These are phyloP conservation scores for Amyelois transitella DNA, from an alignment of 1,140 invertebrate genomes.

Conservation along the genomic window DNA sequence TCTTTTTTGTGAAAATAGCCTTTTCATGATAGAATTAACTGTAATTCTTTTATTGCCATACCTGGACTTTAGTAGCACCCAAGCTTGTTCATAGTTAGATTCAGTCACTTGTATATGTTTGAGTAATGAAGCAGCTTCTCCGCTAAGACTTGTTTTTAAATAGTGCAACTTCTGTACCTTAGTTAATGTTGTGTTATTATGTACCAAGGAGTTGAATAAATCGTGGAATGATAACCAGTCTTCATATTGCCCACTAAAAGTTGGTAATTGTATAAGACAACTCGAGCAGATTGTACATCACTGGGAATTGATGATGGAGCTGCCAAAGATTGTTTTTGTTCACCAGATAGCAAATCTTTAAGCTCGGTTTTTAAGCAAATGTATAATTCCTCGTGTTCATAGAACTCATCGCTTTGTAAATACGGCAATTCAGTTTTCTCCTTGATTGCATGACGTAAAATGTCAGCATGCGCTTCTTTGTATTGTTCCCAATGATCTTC, in stretches of 20 bases:
- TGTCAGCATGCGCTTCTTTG: too few relatives aligned
- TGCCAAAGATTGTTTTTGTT: too few relatives aligned
- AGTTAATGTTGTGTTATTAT: constrained; percentile 5
- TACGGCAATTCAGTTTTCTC: too few relatives aligned
- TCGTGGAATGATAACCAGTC: constrained; percentile 8
- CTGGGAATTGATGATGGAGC: too few relatives aligned
- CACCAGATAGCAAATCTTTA: too few relatives aligned
- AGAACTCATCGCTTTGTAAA: too few relatives aligned
- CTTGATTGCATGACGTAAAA: too few relatives aligned
- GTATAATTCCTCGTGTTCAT: too few relatives aligned
- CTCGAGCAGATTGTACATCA: too few relatives aligned
- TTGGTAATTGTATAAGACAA: too few relatives aligned
- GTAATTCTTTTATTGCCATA: constrained; percentile 11
- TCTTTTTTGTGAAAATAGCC: background rate
- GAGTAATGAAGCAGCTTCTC: background rate
- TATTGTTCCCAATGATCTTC: too few relatives aligned
- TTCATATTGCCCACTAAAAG: constrained; percentile 1
- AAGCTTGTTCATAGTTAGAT: constrained; percentile 6
- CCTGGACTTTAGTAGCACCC: constrained; percentile 1
- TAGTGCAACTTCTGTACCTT: constrained; percentile 15
- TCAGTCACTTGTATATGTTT: constrained; percentile 1
- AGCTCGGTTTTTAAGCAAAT: too few relatives aligned
- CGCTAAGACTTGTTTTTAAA: constrained; percentile 9
- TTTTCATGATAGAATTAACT: constrained; percentile 7
- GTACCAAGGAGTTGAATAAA: constrained; percentile 12